phyloP scores from a whole-genome alignment of 2,797 vertebrate species.

The Buphagus erythrorhynchus region DNA sequence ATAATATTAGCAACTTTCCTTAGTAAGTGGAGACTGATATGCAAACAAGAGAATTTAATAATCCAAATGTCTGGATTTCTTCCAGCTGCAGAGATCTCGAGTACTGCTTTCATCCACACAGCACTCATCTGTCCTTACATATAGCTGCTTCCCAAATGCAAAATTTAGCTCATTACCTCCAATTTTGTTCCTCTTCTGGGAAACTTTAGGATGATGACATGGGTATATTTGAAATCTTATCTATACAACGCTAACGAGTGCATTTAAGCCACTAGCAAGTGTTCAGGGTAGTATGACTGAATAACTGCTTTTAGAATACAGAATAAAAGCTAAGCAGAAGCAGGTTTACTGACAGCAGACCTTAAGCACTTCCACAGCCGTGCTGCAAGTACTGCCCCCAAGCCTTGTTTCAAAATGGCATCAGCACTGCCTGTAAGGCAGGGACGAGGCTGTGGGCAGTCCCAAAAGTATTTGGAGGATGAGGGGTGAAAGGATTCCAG shows the following conservation, averaged over 20 bases:
- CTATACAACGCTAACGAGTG: neutral
- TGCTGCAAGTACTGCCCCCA: neutral
- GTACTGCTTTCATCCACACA: neutral
- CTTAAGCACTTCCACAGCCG: neutral
- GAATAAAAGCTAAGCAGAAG: neutral
- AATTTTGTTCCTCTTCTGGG: neutral
- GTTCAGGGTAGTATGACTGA: neutral
- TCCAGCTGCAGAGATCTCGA: neutral
- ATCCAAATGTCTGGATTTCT: neutral
- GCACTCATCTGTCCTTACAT: neutral
- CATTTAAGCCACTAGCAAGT: neutral
- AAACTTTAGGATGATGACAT: neutral
- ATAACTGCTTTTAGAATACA: neutral
- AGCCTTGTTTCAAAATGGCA: neutral
- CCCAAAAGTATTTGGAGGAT: rapidly evolving
- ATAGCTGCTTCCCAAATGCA: neutral
- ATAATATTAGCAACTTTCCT: neutral
- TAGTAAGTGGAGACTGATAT: neutral
- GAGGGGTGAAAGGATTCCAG: neutral
- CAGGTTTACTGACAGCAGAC: neutral
- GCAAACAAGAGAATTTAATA: neutral
- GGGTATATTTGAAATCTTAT: neutral
- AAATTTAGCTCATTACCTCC: neutral
- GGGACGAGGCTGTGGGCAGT: rapidly evolving
- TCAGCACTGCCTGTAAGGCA: rapidly evolving